phyloP scores from a whole-genome alignment of 2,797 vertebrate species.

The Parauchenoglanis ngamensis region DNA sequence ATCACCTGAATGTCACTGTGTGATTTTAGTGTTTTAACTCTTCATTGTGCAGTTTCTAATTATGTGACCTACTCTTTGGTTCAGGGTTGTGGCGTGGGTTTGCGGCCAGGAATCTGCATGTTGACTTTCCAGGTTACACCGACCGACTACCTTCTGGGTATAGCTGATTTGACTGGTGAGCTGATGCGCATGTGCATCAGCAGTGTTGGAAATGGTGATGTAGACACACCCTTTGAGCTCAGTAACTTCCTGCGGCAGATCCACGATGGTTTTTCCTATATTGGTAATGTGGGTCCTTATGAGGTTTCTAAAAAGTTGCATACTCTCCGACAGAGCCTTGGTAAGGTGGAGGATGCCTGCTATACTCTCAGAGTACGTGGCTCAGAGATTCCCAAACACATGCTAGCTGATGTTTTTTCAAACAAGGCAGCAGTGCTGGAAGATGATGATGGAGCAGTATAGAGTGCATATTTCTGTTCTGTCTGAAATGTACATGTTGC shows the following conservation, averaged over 20 bases:
- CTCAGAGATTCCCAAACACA: slow-evolving; percentile 96
- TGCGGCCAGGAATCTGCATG: slow-evolving; percentile 37
- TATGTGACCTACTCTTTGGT: background rate
- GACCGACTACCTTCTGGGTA: slow-evolving; percentile 93
- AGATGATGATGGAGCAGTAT: slow-evolving; percentile 87
- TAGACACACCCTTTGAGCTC: slow-evolving; percentile 96
- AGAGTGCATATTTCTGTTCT: slow-evolving; percentile 41
- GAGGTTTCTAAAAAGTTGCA: slow-evolving; percentile 98
- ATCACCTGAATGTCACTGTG: too few relatives aligned
- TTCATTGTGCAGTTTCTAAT: background rate
- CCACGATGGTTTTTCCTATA: slow-evolving; percentile 94
- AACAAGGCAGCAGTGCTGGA: slow-evolving; percentile 85
- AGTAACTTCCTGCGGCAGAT: slow-evolving; percentile 93
- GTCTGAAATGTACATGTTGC: background rate
- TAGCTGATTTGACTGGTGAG: slow-evolving; percentile 95
- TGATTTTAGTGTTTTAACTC: background rate
- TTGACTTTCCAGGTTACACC: slow-evolving; percentile 91
- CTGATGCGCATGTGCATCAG: slow-evolving; percentile 97
- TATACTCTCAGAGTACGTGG: slow-evolving; percentile 91
- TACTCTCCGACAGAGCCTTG: slow-evolving; percentile 91
- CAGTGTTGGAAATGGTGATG: slow-evolving; percentile 96
- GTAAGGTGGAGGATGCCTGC: slow-evolving; percentile 97
- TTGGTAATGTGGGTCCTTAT: slow-evolving; percentile 96
- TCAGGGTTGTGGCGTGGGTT: slow-evolving; percentile 61
- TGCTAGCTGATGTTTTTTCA: slow-evolving; percentile 94